These are phyloP conservation scores for Bujurquina vittata DNA, from an alignment of 2,113 vertebrate species.

Conservation along the genomic window DNA sequence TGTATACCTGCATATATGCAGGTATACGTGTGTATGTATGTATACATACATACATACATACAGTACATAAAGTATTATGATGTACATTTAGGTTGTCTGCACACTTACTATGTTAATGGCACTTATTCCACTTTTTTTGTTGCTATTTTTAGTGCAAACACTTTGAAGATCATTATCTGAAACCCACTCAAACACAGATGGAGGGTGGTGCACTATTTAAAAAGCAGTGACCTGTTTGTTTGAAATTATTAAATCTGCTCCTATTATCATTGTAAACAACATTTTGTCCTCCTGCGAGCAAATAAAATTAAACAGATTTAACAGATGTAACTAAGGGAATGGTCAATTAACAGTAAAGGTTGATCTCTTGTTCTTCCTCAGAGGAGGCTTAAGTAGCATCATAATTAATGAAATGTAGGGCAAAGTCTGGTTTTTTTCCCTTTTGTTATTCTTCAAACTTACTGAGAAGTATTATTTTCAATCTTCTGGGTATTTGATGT, in stretches of 20 bases:
- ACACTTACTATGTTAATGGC: background rate
- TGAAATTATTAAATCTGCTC: background rate
- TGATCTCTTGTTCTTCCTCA: conserved; percentile 7
- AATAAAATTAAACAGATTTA: background rate
- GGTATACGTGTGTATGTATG: no score
- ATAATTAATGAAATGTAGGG: background rate
- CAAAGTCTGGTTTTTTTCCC: background rate
- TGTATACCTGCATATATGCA: no score
- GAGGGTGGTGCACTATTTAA: background rate
- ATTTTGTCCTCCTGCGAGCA: background rate
- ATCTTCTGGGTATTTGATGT: background rate
- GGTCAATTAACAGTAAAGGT: conserved; percentile 25
- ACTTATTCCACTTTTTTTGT: background rate
- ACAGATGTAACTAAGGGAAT: background rate
- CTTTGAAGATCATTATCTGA: background rate
- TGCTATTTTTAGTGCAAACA: background rate
- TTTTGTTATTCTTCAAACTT: background rate
- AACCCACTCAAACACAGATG: background rate
- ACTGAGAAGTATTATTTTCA: conserved; percentile 7
- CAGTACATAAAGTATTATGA: background rate
- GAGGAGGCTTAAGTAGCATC: background rate
- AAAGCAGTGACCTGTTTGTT: background rate
- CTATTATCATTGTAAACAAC: background rate
- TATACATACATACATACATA: no score
- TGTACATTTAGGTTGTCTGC: background rate